Evolutionary conservation across 1,140 invertebrate species (phyloP).

Genomic region (Leptoteleia sp.): DNA sequence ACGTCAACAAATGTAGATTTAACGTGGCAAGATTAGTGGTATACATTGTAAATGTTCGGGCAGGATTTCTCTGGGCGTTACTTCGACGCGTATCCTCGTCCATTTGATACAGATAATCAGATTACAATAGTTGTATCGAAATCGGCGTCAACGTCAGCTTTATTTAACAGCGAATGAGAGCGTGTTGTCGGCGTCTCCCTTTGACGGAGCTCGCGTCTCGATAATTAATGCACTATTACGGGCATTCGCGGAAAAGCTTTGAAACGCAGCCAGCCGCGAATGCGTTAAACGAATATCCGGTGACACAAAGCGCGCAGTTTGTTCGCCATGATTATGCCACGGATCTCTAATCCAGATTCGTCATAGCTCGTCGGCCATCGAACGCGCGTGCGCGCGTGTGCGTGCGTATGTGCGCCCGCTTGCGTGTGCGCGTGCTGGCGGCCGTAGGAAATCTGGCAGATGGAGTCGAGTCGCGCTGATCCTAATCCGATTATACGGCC

Average conservation of each 20-base stretch:
- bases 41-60: no score
- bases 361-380: slow-evolving; percentile 4
- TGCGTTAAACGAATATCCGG: slow-evolving; percentile 26
- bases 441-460: slow-evolving; percentile 71
- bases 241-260: slow-evolving; percentile 39
- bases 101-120: no score
- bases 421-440: no score
- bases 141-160: no score
- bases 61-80: no score
- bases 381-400: slow-evolving; percentile 27
- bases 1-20: no score
- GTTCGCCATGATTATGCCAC: slow-evolving; percentile 32
- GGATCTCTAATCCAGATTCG: slow-evolving; percentile 26
- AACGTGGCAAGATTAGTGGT: no score
- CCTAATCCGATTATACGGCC: slow-evolving; percentile 81
- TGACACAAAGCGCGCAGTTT: slow-evolving; percentile 31
- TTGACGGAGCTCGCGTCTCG: slow-evolving; percentile 1
- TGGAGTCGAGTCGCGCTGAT: slow-evolving; percentile 73
- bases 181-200: no score
- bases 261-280: slow-evolving; percentile 20
- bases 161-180: no score
- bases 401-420: no score
- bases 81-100: no score
- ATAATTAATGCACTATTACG: slow-evolving; percentile 52
- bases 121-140: no score